Evolutionary conservation across 2,113 vertebrate species (phyloP).

Genomic region (Steatornis caripensis): DNA sequence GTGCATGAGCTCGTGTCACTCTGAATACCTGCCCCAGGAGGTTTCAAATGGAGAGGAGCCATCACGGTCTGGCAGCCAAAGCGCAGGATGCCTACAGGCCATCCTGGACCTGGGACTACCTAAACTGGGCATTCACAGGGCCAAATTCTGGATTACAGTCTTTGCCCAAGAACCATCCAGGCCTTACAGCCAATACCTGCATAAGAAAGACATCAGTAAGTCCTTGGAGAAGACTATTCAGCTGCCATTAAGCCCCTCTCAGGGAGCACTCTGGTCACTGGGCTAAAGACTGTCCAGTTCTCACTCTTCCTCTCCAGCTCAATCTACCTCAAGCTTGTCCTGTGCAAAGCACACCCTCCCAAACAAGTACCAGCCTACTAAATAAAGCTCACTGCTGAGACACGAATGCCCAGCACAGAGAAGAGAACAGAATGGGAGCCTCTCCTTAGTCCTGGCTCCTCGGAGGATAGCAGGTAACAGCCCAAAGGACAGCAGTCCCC

Average conservation of each 20-base stretch:
- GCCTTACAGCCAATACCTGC: background rate
- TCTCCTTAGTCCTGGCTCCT: background rate
- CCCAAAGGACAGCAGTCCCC: no score
- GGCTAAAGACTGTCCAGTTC: background rate
- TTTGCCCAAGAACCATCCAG: background rate
- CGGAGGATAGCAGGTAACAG: background rate
- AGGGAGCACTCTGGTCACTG: background rate
- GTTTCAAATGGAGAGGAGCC: background rate
- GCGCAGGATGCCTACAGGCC: background rate
- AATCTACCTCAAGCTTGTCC: background rate
- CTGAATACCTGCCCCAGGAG: background rate
- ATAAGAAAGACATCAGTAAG: rapidly evolving
- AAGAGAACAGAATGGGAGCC: no score
- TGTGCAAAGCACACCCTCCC: background rate
- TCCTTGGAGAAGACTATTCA: background rate
- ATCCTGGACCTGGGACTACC: background rate
- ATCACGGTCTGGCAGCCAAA: background rate
- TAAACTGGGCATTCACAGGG: background rate
- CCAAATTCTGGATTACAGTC: background rate
- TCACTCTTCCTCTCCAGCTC: background rate
- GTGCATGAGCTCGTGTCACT: rapidly evolving
- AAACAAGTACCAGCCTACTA: background rate
- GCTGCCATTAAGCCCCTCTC: background rate
- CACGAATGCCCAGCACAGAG: background rate
- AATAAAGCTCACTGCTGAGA: background rate